Percentiles rank a stretch among this genome's conserved stretches.
Evolutionary conservation across 1,140 invertebrate species (phyloP).

Genomic region (Archegozetes longisetosus): DNA sequence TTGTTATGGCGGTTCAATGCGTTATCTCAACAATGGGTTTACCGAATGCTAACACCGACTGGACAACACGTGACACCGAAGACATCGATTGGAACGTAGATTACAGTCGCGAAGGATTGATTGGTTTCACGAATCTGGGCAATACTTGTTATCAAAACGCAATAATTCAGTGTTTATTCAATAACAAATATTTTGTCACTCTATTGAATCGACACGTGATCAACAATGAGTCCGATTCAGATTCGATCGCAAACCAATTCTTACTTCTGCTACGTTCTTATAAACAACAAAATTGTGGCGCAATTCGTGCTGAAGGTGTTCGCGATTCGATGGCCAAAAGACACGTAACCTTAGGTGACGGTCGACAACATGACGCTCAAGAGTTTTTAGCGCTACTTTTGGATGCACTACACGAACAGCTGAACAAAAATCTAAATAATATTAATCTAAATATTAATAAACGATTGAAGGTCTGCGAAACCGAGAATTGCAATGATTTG

Average conservation of each 20-base stretch:
- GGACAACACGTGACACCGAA: neutral
- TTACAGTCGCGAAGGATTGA: neutral
- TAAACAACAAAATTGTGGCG: neutral
- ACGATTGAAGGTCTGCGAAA: neutral
- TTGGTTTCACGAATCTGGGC: conserved; percentile 29
- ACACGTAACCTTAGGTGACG: neutral
- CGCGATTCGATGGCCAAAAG: neutral
- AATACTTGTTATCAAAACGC: conserved; percentile 39
- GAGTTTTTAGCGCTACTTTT: conserved; percentile 50
- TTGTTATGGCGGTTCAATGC: neutral
- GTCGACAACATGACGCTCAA: conserved; percentile 49
- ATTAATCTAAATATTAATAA: neutral
- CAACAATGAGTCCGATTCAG: neutral
- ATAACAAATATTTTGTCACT: neutral
- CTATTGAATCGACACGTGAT: neutral
- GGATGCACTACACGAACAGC: conserved; percentile 48
- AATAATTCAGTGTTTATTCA: conserved; percentile 38
- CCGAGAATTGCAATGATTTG: neutral
- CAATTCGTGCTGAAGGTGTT: neutral
- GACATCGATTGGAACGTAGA: neutral
- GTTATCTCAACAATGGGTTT: neutral
- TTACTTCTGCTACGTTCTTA: neutral
- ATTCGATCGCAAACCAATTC: neutral
- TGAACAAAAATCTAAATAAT: conserved; percentile 30
- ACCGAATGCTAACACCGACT: neutral